phyloP scores from a whole-genome alignment of 1,140 invertebrate genomes.

The Belonocnema kinseyi region DNA sequence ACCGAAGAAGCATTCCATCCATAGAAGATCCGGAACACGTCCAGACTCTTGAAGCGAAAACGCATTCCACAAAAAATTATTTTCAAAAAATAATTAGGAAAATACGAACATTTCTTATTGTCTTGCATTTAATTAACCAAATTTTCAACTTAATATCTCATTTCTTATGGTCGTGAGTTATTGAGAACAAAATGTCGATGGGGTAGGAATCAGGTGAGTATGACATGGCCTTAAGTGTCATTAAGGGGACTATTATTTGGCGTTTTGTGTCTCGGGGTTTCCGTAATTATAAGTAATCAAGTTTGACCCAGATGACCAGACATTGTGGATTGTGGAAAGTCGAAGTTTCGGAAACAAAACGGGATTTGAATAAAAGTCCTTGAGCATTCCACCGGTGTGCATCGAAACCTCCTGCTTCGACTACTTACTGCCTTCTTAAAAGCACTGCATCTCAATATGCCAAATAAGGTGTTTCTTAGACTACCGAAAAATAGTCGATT shows the following conservation, averaged over 20 bases:
- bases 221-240: too few species aligned
- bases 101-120: too few species aligned
- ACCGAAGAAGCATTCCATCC: background rate
- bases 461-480: conserved; percentile 9
- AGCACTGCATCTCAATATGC: conserved; percentile 22
- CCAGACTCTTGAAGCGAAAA: background rate
- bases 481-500: conserved; percentile 17
- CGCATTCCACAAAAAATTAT: background rate
- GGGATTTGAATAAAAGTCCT: conserved; percentile 35
- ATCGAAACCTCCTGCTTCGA: conserved; percentile 36
- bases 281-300: conserved; percentile 9
- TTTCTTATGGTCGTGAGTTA: too few species aligned
- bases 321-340: background rate
- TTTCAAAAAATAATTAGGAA: too few species aligned
- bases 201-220: too few species aligned
- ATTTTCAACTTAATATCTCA: too few species aligned
- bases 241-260: too few species aligned
- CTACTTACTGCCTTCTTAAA: conserved; percentile 25
- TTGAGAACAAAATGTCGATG: too few species aligned
- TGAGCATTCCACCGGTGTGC: conserved; percentile 36
- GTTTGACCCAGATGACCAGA: conserved; percentile 3
- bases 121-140: too few species aligned
- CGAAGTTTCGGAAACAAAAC: conserved; percentile 26
- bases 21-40: background rate
- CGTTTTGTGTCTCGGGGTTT: background rate